Conservation (phyloP, 23 tunicate species). For the Halocynthia aurantium region DNA sequence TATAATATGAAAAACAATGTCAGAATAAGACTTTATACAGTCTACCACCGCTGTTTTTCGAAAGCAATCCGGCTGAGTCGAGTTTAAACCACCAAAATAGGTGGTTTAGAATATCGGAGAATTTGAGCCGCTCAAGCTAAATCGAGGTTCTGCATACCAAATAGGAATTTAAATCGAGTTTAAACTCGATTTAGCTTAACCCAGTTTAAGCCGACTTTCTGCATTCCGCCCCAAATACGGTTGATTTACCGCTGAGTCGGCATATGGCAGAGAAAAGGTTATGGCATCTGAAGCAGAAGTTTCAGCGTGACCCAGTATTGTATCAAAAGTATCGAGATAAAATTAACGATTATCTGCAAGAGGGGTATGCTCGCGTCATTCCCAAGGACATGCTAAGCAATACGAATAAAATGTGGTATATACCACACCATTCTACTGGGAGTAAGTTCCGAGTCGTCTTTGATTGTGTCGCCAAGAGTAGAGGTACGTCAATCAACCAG, state of each 20-base stretch:
- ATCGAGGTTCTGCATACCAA: no score
- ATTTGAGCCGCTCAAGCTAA: no score
- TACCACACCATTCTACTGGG: slow-evolving; percentile 30
- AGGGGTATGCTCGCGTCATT: neutral
- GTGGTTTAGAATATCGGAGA: no score
- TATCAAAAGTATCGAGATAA: slow-evolving; percentile 1
- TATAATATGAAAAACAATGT: no score
- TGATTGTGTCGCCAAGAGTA: slow-evolving; percentile 7
- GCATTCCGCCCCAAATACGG: no score
- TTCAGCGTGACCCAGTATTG: neutral
- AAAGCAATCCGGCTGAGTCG: no score
- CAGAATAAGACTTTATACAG: no score
- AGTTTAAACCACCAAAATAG: no score
- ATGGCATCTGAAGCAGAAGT: neutral
- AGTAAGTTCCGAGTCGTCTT: slow-evolving; percentile 25
- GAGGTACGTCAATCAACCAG: slow-evolving; percentile 20
- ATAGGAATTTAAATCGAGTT: no score
- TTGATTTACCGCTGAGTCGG: neutral
- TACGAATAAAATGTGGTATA: slow-evolving; percentile 16
- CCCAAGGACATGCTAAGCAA: neutral
- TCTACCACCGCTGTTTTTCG: no score
- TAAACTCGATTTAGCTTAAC: no score
- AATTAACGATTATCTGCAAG: neutral
- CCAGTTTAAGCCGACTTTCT: no score
- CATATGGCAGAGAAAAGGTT: slow-evolving; percentile 5